Conservation (phyloP, 2,113 vertebrate genomes). For the Tachysurus fulvidraco region DNA sequence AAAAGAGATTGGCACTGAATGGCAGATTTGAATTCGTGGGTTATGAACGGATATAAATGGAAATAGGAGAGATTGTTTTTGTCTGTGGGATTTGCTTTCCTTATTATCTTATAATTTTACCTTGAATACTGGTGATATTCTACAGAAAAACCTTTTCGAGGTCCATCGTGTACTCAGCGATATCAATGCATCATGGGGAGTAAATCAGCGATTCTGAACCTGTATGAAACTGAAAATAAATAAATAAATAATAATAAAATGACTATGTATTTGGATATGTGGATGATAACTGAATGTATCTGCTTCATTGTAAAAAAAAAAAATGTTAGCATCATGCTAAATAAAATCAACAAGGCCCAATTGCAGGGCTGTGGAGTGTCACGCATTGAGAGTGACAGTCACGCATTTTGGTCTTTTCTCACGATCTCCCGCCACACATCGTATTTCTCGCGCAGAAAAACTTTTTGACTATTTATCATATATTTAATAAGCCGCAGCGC, state of each 20-base stretch:
- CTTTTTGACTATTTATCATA: no score
- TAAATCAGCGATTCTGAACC: neutral
- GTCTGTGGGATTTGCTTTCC: neutral
- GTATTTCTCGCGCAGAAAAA: no score
- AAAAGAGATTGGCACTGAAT: slow-evolving; percentile 58
- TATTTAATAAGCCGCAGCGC: no score
- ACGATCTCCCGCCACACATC: no score
- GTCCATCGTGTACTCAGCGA: neutral
- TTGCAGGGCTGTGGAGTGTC: no score
- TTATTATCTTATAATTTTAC: neutral
- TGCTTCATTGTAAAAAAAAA: neutral
- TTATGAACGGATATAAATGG: slow-evolving; percentile 31
- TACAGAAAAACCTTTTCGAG: neutral
- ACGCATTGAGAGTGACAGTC: no score
- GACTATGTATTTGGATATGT: neutral
- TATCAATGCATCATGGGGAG: no score
- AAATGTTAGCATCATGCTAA: neutral
- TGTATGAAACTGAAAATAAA: neutral
- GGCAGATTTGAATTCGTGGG: slow-evolving; percentile 3
- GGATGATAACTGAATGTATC: neutral
- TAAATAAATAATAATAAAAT: no score
- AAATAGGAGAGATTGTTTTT: slow-evolving; percentile 2
- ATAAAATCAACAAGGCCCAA: neutral
- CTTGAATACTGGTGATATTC: neutral
- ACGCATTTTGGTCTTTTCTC: no score